A percentile compares a stretch with the other conserved stretches of the same genome.
Conservation (phyloP, 2,797 vertebrate genomes). For the Buceros bicornis region DNA sequence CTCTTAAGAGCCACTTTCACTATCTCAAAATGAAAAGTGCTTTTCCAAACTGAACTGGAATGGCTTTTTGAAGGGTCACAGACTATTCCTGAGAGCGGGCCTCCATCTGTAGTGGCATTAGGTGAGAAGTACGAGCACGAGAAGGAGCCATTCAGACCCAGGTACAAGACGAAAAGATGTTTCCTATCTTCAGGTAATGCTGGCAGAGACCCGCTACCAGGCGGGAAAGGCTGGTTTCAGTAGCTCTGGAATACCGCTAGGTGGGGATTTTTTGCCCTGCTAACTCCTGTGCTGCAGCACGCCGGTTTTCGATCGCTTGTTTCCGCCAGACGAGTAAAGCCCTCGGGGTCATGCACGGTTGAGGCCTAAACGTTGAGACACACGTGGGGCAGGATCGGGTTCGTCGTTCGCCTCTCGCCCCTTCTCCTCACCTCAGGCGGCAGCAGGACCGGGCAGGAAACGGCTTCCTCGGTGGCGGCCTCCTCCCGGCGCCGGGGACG, state of each 20-base stretch:
- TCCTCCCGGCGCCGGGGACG: no score
- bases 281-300: neutral
- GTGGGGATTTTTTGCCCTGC: accelerated
- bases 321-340: neutral
- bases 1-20: neutral
- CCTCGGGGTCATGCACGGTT: neutral
- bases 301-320: neutral
- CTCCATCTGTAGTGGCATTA: neutral
- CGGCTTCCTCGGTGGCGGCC: neutral
- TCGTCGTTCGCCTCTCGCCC: neutral
- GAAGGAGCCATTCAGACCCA: accelerated
- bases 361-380: neutral
- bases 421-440: neutral
- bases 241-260: neutral
- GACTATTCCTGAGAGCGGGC: accelerated
- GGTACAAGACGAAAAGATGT: neutral
- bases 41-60: neutral
- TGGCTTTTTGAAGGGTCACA: neutral
- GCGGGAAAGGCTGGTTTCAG: no score
- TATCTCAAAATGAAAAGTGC: neutral
- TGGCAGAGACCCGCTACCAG: neutral
- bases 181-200: accelerated
- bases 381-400: accelerated
- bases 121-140: accelerated
- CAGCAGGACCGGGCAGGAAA: no score